phyloP scores from a whole-genome alignment of 2,888 invertebrate genomes.

The Diabrotica balteata region DNA sequence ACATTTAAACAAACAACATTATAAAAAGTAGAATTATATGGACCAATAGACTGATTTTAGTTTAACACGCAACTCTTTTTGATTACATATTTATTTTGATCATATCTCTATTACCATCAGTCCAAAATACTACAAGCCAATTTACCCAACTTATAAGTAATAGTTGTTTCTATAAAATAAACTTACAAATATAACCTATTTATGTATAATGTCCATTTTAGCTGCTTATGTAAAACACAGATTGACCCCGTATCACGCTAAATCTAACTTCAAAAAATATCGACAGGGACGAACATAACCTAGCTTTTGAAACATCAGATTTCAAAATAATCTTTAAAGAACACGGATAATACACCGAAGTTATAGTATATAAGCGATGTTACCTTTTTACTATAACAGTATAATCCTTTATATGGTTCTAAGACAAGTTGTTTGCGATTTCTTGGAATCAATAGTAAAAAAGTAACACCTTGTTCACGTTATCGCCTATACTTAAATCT shows the following conservation, averaged over 20 bases:
- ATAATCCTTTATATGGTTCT: too few relatives aligned
- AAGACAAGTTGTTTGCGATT: too few relatives aligned
- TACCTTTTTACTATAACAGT: slow-evolving; percentile 10
- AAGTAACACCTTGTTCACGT: slow-evolving; percentile 15
- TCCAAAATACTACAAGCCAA: slow-evolving; percentile 13
- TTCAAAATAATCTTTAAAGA: slow-evolving; percentile 15
- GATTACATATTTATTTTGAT: slow-evolving; percentile 12
- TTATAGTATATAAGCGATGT: slow-evolving; percentile 5
- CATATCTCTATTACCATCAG: slow-evolving; percentile 9
- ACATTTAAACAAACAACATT: too few relatives aligned
- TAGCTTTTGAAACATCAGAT: slow-evolving; percentile 1
- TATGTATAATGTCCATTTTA: slow-evolving; percentile 11
- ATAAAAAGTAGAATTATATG: slow-evolving; percentile 6
- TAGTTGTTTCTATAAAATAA: slow-evolving; percentile 13
- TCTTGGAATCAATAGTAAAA: slow-evolving; percentile 1
- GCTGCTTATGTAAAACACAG: slow-evolving; percentile 10
- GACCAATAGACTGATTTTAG: slow-evolving; percentile 6
- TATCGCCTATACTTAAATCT: slow-evolving; percentile 29
- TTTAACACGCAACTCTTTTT: slow-evolving; percentile 1
- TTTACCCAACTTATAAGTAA: neutral
- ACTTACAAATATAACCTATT: slow-evolving; percentile 17
- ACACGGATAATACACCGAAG: slow-evolving; percentile 18
- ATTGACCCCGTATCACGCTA: slow-evolving; percentile 14
- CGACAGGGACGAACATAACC: slow-evolving; percentile 2
- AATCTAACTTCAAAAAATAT: slow-evolving; percentile 19